Conservation (phyloP, 2,888 invertebrate genomes). For the Lucinisca nassula region DNA sequence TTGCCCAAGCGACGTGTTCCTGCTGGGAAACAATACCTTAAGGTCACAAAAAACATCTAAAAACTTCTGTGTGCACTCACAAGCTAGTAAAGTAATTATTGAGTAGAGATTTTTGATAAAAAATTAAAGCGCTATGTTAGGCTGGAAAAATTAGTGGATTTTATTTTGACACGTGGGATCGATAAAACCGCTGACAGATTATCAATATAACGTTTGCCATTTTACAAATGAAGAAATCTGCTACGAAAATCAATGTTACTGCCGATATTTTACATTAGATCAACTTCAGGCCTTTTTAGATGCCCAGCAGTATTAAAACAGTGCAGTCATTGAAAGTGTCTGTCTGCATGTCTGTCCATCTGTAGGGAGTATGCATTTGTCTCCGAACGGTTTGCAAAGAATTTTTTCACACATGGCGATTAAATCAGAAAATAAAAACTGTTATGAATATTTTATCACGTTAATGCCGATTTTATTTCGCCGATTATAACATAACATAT, state of each 20-base stretch:
- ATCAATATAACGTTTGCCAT: conserved; percentile 12
- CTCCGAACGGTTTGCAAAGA: not conserved
- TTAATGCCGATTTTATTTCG: not conserved
- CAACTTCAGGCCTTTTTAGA: no score
- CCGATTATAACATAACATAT: not conserved
- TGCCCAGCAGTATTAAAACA: no score
- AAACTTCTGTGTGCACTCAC: not conserved
- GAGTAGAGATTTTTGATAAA: not conserved
- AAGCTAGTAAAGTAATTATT: not conserved
- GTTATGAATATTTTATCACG: conserved; percentile 10
- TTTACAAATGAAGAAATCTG: conserved; percentile 11
- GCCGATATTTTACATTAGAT: not conserved
- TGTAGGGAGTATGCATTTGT: no score
- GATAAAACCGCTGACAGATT: conserved; percentile 1
- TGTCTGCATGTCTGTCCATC: no score
- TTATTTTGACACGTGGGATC: not conserved
- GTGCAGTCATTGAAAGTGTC: no score
- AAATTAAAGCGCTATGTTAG: not conserved
- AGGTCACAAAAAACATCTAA: no score
- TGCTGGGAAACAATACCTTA: no score
- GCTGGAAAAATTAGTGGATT: not conserved
- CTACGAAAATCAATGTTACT: not conserved
- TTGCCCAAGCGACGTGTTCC: no score
- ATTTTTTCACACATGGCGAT: not conserved
- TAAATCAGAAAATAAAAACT: not conserved